A percentile compares a stretch with the other conserved stretches of the same genome.
Evolutionary conservation across 2,888 invertebrate genomes (phyloP).

Genomic region (Nycteola revayana): DNA sequence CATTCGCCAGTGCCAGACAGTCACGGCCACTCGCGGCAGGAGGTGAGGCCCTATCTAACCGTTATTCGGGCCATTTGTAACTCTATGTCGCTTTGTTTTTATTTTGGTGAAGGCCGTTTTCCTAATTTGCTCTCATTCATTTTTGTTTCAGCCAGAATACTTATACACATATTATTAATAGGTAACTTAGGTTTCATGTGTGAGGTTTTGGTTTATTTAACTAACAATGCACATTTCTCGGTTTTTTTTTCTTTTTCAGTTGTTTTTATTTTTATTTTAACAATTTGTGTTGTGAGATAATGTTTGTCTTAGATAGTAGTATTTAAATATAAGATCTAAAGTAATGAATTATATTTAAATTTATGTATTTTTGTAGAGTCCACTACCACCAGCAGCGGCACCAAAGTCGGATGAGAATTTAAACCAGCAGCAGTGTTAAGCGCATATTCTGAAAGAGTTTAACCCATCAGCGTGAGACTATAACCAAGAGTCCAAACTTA

Average conservation of each 20-base stretch:
- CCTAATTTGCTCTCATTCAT: conserved; percentile 42
- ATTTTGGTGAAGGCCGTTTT: conserved; percentile 53
- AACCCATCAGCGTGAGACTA: conserved; percentile 39
- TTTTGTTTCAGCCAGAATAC: conserved; percentile 80
- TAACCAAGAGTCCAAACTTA: conserved; percentile 58
- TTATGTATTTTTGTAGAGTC: conserved; percentile 82
- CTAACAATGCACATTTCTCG: conserved; percentile 30
- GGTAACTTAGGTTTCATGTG: conserved; percentile 38
- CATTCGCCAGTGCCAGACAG: conserved; percentile 66
- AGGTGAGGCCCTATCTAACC: conserved; percentile 64
- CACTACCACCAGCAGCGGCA: conserved; percentile 83
- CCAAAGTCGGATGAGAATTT: conserved; percentile 88
- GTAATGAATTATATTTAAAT: conserved; percentile 6
- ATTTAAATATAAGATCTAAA: not conserved
- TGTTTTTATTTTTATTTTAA: conserved; percentile 34
- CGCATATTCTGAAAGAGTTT: conserved; percentile 28
- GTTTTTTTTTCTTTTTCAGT: conserved; percentile 27
- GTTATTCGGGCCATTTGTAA: conserved; percentile 29
- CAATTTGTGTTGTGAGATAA: conserved; percentile 23
- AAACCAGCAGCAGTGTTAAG: conserved; percentile 85
- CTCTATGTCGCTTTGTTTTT: conserved; percentile 37
- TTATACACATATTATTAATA: conserved; percentile 77
- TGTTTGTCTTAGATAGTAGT: conserved; percentile 12
- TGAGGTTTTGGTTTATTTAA: conserved; percentile 30
- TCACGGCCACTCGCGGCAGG: conserved; percentile 67